Evolutionary conservation across 2,888 invertebrate species (phyloP).

Genomic region (Oxycera nigricornis): DNA sequence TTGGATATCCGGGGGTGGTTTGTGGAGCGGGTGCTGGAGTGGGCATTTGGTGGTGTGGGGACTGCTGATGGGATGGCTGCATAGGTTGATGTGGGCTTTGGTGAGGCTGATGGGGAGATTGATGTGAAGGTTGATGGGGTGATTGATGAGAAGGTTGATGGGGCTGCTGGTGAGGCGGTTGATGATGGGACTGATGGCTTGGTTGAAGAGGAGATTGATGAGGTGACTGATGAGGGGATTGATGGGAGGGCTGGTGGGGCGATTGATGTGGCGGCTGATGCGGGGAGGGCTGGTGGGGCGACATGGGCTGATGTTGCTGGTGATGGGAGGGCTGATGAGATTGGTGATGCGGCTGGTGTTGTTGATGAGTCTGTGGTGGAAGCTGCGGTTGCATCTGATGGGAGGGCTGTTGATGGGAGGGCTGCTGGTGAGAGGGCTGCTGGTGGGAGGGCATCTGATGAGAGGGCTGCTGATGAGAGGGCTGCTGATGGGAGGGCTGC

Average conservation of each 20-base stretch:
- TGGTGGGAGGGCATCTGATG: background rate
- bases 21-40: background rate
- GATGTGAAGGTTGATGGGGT: constrained; percentile 32
- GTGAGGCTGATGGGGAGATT: constrained; percentile 26
- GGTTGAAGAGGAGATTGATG: constrained; percentile 26
- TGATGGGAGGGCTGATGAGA: background rate
- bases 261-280: background rate
- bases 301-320: background rate
- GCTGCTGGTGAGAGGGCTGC: background rate
- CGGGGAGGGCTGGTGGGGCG: background rate
- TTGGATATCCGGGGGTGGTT: background rate
- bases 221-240: background rate
- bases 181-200: constrained; percentile 19
- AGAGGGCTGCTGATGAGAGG: constrained; percentile 2
- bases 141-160: constrained; percentile 32
- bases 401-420: background rate
- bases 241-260: background rate
- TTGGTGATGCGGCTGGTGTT: background rate
- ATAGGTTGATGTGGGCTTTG: background rate
- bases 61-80: background rate
- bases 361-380: background rate
- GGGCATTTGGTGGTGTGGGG: constrained; percentile 5
- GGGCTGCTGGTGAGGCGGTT: constrained; percentile 27
- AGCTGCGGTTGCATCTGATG: background rate
- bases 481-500: constrained; percentile 8